Evolutionary conservation across 2,797 vertebrate species (phyloP), one percentile per base, ranked within the genome.

Genomic region (Eulemur coronatus): DNA sequence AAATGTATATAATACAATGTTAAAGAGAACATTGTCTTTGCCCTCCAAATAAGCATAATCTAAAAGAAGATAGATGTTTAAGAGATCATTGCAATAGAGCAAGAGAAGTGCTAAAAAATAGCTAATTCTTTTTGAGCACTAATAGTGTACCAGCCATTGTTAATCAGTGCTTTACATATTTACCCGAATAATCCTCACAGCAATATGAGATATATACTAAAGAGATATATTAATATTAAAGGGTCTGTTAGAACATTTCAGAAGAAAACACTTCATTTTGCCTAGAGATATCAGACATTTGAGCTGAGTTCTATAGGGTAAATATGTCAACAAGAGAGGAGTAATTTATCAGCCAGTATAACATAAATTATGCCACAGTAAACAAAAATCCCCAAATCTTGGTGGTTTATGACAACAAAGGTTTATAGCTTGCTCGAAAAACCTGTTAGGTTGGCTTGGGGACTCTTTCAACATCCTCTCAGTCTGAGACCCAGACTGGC

Each of bases 1-100:
- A 67, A 63, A 46, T 65, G 4, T 61, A 52, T 63, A 28, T 52
- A 35, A 43, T 11, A 59, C 20, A 73, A 28, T 28, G 14, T 73
- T 14, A 84, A 81, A 69, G 41, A 90, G 46, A 63, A 73, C 20
- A 61, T 4, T 59, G 69, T 86, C 15, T 26, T 92, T 57, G 61
- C 28, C 41, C 35, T 97, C 46, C 30, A 85, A 80, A 67, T 46
- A 30, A 57, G 59, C 55, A 73, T 0, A 95, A 11, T 82, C 35
- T 92, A 70, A 89, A 87, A 84, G 61, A 94, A 88, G 30, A 87
- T 12, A 85, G 82, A 69, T 30, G 52, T 9, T 76, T 87, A 72
- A 80, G 8, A 88, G n/a, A 30, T 46, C 43, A 80, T 48, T 84
- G 30, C 86, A 90, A 69, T 73, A 82, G 85, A 95, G 73, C 20